Base-by-base conservation (phyloP, 1,140 invertebrate species). In the Plodia interpunctella region DNA sequence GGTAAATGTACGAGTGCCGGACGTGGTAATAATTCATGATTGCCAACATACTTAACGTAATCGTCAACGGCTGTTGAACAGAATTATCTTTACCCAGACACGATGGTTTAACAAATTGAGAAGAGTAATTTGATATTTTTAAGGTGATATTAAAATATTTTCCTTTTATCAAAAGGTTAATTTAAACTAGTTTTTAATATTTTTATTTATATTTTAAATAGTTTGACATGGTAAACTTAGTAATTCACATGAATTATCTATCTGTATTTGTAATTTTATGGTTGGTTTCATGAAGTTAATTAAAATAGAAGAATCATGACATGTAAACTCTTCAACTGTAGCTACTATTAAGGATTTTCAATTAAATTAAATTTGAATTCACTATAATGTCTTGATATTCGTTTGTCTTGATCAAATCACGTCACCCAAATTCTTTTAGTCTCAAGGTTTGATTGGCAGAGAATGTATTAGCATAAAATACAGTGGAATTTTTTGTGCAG, bases 1-100 rank as follows among this genome's bases (percentile, higher is more conserved):
- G 81, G 72, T 82, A 78, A 82, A 83, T 81, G 74, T 72, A 72
- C 65, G 75, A 73, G 19, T 25, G 21, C 81, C 81, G 85, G 85
- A 88, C 74, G 80, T 61, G 53, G 77, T 84, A 85, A 84, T 84
- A 72, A 80, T 83, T 71, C 65, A 83, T 85, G 78, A 85, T 85
- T 82, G 72, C 55, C 75, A 63, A 68, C 64, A 72, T 84, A 72
- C 74, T 84, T 82, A 72, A 70, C 69, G 77, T 84, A 80, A 88
- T 82, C 73, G 75, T 76, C 63, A 70, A 59, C 62, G 72, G 54
- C 69, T 70, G 59, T 63, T 68, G 63, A 65, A 64, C 75, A 64
- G 70, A 80, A 83, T 83, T 74, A 76, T 75, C 72, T 82, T 85
- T 83, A 79, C 81, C 71, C 68, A 72, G 76, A 57, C 63, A 71